Conservation (phyloP, 1,140 invertebrate genomes). For the Drosophila biarmipes region DNA sequence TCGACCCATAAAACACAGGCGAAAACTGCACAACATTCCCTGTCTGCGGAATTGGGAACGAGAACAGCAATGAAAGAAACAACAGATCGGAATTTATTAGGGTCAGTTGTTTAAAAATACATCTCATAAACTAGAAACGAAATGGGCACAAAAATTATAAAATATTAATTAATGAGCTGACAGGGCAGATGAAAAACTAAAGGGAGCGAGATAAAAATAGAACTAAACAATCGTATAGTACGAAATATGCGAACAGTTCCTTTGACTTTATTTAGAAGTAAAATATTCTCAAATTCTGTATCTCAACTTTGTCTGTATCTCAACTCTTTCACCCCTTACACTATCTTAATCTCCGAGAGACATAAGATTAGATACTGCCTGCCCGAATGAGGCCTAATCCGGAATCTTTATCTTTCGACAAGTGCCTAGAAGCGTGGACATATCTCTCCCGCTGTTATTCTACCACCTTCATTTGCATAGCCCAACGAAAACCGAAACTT, state of each 20-base stretch:
- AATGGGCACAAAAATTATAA: slow-evolving; percentile 4
- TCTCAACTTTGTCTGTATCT: not conserved
- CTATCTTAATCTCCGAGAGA: slow-evolving; percentile 1
- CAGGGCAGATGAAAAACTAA: not conserved
- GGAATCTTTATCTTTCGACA: slow-evolving; percentile 20
- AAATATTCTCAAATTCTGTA: not conserved
- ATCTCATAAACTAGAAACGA: slow-evolving; percentile 9
- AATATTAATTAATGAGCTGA: slow-evolving; percentile 26
- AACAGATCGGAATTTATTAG: slow-evolving; percentile 43
- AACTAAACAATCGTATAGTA: too few relatives aligned
- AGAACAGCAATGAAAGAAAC: slow-evolving; percentile 20
- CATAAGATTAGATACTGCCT: slow-evolving; percentile 14
- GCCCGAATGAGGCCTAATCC: slow-evolving; percentile 20
- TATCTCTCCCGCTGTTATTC: slow-evolving; percentile 15
- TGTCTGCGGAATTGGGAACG: slow-evolving; percentile 8
- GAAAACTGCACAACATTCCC: slow-evolving; percentile 25
- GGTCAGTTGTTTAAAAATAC: slow-evolving; percentile 54
- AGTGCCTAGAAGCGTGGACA: slow-evolving; percentile 23
- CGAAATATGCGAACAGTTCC: too few relatives aligned
- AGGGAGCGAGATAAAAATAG: not conserved
- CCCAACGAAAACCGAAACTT: slow-evolving; percentile 15
- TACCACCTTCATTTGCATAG: slow-evolving; percentile 33
- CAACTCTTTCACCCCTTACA: slow-evolving; percentile 1
- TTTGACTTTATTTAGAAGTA: too few relatives aligned
- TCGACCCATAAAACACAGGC: slow-evolving; percentile 11